phyloP scores from a whole-genome alignment of 2,797 vertebrate genomes.

The Okamejei kenojei region DNA sequence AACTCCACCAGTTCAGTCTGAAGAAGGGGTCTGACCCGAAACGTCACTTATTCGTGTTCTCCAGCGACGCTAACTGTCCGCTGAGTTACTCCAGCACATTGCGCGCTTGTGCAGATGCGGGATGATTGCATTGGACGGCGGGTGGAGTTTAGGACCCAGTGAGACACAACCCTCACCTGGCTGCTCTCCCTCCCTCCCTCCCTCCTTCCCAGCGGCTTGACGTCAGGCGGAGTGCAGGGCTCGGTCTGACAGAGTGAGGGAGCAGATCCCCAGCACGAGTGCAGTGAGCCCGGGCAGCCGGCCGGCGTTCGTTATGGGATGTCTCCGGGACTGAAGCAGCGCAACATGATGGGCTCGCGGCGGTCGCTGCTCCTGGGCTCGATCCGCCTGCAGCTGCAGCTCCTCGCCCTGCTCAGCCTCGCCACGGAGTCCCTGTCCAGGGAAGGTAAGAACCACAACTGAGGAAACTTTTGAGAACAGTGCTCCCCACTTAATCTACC shows the following conservation, averaged over 20 bases:
- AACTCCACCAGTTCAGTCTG: no score
- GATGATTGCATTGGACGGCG: no score
- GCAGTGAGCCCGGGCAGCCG: background rate
- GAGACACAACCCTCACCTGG: conserved; percentile 23
- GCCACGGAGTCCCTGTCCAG: background rate
- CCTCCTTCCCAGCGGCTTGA: conserved; percentile 28
- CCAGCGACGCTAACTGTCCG: no score
- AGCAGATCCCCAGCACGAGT: background rate
- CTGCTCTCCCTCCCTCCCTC: background rate
- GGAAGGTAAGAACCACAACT: conserved; percentile 22
- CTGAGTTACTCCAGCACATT: no score
- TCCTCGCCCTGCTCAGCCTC: background rate
- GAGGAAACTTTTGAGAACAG: conserved; percentile 10
- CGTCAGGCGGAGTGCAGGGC: background rate
- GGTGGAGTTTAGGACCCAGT: conserved; percentile 31
- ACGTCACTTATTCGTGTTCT: no score
- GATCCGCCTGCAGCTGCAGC: background rate
- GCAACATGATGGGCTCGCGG: background rate
- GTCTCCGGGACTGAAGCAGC: background rate
- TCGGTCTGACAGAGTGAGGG: background rate
- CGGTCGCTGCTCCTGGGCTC: background rate
- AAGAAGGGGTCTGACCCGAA: no score
- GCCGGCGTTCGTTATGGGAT: background rate
- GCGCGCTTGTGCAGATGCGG: no score
- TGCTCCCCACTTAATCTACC: background rate